A percentile compares a stretch with the other conserved stretches of the same genome.
Conservation (phyloP, 2,797 vertebrate species). For the Eremophila alpestris region DNA sequence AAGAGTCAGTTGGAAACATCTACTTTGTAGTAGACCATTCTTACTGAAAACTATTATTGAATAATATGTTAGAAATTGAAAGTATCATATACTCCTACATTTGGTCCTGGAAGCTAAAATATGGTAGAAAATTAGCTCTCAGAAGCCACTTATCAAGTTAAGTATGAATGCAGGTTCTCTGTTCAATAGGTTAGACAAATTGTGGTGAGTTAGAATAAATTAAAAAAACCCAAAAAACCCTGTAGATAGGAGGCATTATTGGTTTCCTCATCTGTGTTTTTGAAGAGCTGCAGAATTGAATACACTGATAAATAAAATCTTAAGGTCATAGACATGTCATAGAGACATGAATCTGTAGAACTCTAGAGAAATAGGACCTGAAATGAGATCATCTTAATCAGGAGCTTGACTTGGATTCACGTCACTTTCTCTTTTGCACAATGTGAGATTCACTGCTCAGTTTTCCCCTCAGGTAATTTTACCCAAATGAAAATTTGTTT, state of each 20-base stretch:
- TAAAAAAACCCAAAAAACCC: not conserved
- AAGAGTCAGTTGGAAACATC: not conserved
- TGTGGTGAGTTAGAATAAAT: not conserved
- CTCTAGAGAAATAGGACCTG: not conserved
- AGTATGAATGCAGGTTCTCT: not conserved
- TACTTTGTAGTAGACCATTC: not conserved
- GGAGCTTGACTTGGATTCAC: not conserved
- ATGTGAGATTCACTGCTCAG: not conserved
- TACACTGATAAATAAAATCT: not conserved
- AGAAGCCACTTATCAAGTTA: not conserved
- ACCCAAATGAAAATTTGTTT: not conserved
- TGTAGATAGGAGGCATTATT: not conserved
- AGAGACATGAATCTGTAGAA: not conserved
- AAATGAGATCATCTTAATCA: not conserved
- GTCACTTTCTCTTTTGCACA: not conserved
- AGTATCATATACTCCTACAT: not conserved
- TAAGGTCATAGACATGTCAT: not conserved
- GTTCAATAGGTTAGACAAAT: not conserved
- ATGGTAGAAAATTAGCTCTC: not conserved
- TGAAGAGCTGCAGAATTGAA: not conserved
- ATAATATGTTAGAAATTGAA: not conserved
- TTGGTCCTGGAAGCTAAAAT: not conserved
- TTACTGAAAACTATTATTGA: not conserved
- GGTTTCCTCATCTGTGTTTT: not conserved
- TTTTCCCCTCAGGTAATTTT: not conserved